A percentile compares a stretch with the other conserved stretches of the same genome.
Evolutionary conservation across 1,140 invertebrate species (phyloP).

Genomic region (Zaprionus inermis): DNA sequence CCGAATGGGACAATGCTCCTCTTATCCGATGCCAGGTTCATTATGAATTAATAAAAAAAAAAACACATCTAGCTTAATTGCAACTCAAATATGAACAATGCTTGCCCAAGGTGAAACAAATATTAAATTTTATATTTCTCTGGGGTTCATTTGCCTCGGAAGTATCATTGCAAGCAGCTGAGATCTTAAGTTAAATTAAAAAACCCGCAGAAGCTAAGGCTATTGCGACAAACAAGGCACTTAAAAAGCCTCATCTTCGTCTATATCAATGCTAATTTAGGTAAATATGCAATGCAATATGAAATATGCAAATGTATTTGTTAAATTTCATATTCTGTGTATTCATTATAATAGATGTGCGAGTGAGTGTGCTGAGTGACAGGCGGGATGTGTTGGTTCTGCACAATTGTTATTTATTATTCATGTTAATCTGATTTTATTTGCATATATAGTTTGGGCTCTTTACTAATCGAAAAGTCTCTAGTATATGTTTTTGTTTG

Average conservation of each 20-base stretch:
- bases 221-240: constrained; percentile 16
- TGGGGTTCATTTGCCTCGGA: constrained; percentile 36
- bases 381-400: neutral
- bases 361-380: neutral
- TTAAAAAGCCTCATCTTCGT: neutral
- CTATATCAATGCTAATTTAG: neutral
- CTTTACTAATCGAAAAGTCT: neutral
- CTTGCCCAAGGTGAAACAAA: constrained; percentile 30
- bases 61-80: neutral
- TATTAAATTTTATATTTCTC: constrained; percentile 16
- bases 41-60: neutral
- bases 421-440: constrained; percentile 6
- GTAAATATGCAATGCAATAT: constrained; percentile 6
- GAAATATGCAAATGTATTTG: neutral
- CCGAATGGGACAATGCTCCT: neutral
- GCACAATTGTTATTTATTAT: constrained; percentile 13
- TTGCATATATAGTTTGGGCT: neutral
- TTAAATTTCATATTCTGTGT: neutral
- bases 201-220: neutral
- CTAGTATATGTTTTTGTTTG: constrained; percentile 7
- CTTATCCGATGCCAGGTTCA: neutral
- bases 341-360: neutral
- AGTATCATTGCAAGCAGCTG: constrained; percentile 4
- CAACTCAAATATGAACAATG: constrained; percentile 14
- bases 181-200: constrained; percentile 14